Base-by-base conservation (phyloP, 2,113 vertebrate genomes). In the Clarias batrachus region DNA sequence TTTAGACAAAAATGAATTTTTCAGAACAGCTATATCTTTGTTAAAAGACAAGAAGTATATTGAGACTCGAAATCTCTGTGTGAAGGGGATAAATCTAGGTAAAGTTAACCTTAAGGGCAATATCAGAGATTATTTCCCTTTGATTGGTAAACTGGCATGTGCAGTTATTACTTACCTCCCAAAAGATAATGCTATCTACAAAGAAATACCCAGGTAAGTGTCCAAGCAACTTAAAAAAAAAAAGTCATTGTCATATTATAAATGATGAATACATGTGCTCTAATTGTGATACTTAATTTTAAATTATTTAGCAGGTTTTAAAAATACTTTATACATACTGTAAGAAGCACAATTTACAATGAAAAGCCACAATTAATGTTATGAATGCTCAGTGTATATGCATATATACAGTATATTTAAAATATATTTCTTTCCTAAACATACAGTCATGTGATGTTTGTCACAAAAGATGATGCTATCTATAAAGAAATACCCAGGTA, bases 131-230 rank as follows among this genome's bases (percentile, higher is more conserved):
- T 59, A 85, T 52, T 76, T 63, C 2, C 14, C 27, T 25, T 9
- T 76, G 70, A 13, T 76, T 48, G 52, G 13, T 77, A 62, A 85
- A 63, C 83, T 85, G 71, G 71, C 63, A 62, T 85, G 56, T 73
- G 83, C 37, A 17, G 4, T 21, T 17, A 57, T 59, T 14, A 52
- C 3, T 11, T 3, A 3, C 10, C 2, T 59, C 27, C 82, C 66
- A 25, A 16, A 16, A 3, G 1, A 17, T 33, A 37, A 7, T 25
- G 2, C 14, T 3, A 21, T 48, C 4, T 54, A 30, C 1, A 8
- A 62, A 48, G 48, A 11, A n/a, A 85, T 59, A 5, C 57, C 74
- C 23, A 62, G 70, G 83, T 85, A 60, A 76, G 71, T 65, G n/a
- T 25, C 65, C 62, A 63, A 63, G 23, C 25, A 23, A n/a, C 62